Conservation (phyloP, 2,888 invertebrate genomes). For the Torymus tubicola region DNA sequence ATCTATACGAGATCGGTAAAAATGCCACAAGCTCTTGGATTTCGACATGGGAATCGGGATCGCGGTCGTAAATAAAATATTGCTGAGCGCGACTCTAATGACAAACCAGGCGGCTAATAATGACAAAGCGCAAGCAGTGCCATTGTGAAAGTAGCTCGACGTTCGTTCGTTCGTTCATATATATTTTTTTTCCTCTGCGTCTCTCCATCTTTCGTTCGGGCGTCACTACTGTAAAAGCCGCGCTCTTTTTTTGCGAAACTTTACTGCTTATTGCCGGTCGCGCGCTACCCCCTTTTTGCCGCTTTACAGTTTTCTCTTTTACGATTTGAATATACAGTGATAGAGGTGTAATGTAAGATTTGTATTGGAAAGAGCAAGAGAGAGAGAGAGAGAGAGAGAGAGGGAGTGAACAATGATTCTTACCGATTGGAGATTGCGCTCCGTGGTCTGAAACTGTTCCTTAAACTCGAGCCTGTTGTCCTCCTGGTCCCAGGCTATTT, state of each 20-base stretch:
- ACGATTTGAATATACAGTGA: not conserved
- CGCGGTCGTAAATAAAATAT: conserved; percentile 42
- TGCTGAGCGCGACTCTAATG: conserved; percentile 28
- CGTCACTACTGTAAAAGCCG: conserved; percentile 2
- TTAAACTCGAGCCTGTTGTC: conserved; percentile 77
- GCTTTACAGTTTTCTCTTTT: conserved; percentile 36
- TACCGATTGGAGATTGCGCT: conserved; percentile 80
- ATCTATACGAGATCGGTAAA: not conserved
- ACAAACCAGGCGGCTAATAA: conserved; percentile 31
- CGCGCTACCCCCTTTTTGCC: not conserved
- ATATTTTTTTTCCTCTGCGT: not conserved
- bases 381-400: not conserved
- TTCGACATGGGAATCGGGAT: conserved; percentile 43
- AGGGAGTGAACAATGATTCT: conserved; percentile 60
- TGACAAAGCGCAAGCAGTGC: conserved; percentile 18
- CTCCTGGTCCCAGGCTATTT: conserved; percentile 81
- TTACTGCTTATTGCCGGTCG: conserved; percentile 28
- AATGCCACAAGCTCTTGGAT: conserved; percentile 31
- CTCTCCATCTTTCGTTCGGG: not conserved
- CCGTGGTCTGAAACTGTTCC: conserved; percentile 79
- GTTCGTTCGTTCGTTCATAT: conserved; percentile 9
- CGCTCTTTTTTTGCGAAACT: conserved; percentile 22
- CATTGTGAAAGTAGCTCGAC: conserved; percentile 45
- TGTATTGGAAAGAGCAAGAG: not conserved
- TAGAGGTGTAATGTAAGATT: too few relatives aligned